phyloP scores from a whole-genome alignment of 1,140 invertebrate species.

The Marisa cornuarietis region DNA sequence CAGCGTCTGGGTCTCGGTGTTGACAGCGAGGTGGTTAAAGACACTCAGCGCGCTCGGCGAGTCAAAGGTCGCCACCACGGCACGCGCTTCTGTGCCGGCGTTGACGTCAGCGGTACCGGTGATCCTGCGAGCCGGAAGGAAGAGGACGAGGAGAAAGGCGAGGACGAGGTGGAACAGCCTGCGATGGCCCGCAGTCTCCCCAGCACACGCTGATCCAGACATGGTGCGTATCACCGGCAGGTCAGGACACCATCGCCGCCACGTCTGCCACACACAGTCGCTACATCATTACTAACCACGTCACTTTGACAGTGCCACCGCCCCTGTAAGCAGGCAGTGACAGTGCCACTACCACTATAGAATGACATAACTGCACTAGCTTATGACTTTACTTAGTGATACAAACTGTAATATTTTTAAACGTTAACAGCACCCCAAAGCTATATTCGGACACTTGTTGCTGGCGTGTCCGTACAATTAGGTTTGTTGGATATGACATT shows the following conservation, averaged over 20 bases:
- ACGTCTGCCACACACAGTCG: slow-evolving; percentile 3
- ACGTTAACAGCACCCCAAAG: no score
- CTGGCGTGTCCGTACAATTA: no score
- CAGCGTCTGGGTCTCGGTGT: slow-evolving; percentile 89
- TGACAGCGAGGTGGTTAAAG: slow-evolving; percentile 85
- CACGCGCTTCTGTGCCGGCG: not conserved
- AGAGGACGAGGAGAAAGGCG: not conserved
- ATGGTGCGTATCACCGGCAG: not conserved
- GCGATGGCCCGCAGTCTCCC: not conserved
- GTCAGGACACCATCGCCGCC: slow-evolving; percentile 22
- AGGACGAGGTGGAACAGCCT: not conserved
- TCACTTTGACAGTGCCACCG: not conserved
- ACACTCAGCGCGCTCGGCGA: slow-evolving; percentile 21
- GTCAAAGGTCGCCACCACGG: slow-evolving; percentile 29
- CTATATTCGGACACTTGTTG: no score
- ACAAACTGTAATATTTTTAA: no score
- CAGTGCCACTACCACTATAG: not conserved
- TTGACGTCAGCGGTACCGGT: not conserved
- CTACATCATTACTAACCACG: not conserved
- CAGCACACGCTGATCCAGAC: not conserved
- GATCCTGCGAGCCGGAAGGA: not conserved
- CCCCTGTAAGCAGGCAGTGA: not conserved
- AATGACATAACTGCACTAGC: not conserved
- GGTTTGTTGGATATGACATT: no score
- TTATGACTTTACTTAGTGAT: not conserved